These are phyloP conservation scores for Coleophora flavipennella DNA, from an alignment of 2,888 invertebrate species.

Conservation along the genomic window DNA sequence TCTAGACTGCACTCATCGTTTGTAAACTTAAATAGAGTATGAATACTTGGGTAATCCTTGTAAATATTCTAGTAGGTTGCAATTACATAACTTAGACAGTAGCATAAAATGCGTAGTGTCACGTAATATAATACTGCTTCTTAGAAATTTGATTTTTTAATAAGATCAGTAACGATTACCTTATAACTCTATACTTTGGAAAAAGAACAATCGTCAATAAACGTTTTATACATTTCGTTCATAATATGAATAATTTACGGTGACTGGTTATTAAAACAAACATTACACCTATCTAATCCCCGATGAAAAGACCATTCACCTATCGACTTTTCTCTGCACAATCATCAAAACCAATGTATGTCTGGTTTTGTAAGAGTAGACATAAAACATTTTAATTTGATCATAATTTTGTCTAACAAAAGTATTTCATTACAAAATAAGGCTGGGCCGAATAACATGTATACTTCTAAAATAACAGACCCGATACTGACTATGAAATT, in stretches of 20 bases:
- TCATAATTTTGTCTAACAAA: constrained; percentile 31
- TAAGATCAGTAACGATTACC: neutral
- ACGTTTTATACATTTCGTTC: neutral
- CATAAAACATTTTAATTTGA: too few species aligned
- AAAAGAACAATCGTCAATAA: too few species aligned
- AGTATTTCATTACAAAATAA: constrained; percentile 28
- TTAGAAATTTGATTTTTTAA: neutral
- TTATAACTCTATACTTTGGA: too few species aligned
- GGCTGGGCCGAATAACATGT: constrained; percentile 53
- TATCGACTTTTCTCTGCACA: constrained; percentile 13
- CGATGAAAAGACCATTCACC: constrained; percentile 18
- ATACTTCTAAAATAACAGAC: constrained; percentile 27
- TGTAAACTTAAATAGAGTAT: neutral
- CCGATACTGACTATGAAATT: constrained; percentile 32
- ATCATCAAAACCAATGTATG: constrained; percentile 46
- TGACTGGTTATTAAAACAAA: constrained; percentile 45
- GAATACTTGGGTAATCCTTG: too few species aligned
- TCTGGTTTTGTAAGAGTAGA: constrained; percentile 50
- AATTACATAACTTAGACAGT: too few species aligned
- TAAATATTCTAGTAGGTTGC: too few species aligned
- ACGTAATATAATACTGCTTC: neutral
- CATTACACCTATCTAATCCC: constrained; percentile 17
- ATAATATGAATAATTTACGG: constrained; percentile 26
- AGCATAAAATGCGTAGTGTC: too few species aligned
- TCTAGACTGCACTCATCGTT: constrained; percentile 27